These are phyloP conservation scores for Dicyrtoma fusca DNA, from an alignment of 2,888 invertebrate species.

Conservation along the genomic window DNA sequence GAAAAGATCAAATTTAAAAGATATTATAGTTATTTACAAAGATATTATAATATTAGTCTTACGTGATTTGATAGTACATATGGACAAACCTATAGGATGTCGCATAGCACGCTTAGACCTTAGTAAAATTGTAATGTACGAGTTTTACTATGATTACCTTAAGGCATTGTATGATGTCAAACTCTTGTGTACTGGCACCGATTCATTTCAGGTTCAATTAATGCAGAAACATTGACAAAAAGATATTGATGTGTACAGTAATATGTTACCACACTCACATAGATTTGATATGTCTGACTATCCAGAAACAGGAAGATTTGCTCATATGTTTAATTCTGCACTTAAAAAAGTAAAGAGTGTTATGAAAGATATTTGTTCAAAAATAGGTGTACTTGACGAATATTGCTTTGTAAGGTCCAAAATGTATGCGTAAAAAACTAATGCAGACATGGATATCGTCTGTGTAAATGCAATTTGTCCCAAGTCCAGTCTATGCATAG, in stretches of 20 bases:
- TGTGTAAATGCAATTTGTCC: too few species aligned
- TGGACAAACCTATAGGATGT: constrained; percentile 55
- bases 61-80: constrained; percentile 23
- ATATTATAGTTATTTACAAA: constrained; percentile 47
- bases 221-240: too few species aligned
- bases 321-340: constrained; percentile 41
- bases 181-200: background rate
- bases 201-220: too few species aligned
- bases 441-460: too few species aligned
- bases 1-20: background rate
- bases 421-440: constrained; percentile 23
- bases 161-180: constrained; percentile 47
- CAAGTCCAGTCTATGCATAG: too few species aligned
- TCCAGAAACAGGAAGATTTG: constrained; percentile 45
- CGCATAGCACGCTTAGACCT: constrained; percentile 54
- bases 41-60: constrained; percentile 51
- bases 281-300: constrained; percentile 56
- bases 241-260: constrained; percentile 50
- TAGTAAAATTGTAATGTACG: constrained; percentile 56
- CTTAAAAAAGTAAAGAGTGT: constrained; percentile 58
- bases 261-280: constrained; percentile 15
- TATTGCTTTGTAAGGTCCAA: constrained; percentile 44
- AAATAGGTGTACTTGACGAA: too few species aligned
- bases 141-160: constrained; percentile 54
- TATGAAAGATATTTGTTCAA: constrained; percentile 56